These are phyloP conservation scores for Aotus griseimembra DNA, from an alignment of 2,797 vertebrate species.

Conservation along the genomic window DNA sequence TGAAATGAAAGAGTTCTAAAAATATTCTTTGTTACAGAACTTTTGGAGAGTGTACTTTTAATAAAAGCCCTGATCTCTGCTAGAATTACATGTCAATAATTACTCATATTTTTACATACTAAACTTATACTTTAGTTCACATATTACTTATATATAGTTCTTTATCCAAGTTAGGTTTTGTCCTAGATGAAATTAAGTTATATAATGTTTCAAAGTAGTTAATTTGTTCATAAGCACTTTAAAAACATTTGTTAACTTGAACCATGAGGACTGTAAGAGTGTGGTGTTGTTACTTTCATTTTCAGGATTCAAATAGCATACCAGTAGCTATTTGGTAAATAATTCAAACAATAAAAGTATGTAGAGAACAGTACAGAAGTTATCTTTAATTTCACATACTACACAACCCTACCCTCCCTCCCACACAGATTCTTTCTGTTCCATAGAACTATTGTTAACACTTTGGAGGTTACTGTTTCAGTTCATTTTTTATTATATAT, in stretches of 20 bases:
- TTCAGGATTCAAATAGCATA: neutral
- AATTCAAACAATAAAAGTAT: neutral
- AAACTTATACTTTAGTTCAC: neutral
- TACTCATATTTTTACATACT: conserved; percentile 34
- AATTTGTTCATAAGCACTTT: conserved; percentile 27
- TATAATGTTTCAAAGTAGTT: neutral
- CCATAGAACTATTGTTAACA: neutral
- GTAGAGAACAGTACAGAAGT: neutral
- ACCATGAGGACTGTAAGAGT: neutral
- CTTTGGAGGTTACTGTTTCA: neutral
- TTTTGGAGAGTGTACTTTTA: neutral
- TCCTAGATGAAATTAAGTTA: conserved; percentile 25
- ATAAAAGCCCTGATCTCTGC: neutral
- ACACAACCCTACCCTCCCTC: neutral
- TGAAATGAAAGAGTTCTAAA: conserved; percentile 9
- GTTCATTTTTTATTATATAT: neutral
- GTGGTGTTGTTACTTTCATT: neutral
- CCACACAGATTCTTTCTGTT: neutral
- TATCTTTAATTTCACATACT: neutral
- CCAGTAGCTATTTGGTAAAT: neutral
- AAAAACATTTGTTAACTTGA: conserved; percentile 14
- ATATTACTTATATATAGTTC: neutral
- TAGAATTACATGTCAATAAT: conserved; percentile 20
- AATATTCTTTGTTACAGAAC: neutral
- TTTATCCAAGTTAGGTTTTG: conserved; percentile 15